Evolutionary conservation across 2,888 invertebrate genomes (phyloP).

Genomic region (Coleophora flavipennella): DNA sequence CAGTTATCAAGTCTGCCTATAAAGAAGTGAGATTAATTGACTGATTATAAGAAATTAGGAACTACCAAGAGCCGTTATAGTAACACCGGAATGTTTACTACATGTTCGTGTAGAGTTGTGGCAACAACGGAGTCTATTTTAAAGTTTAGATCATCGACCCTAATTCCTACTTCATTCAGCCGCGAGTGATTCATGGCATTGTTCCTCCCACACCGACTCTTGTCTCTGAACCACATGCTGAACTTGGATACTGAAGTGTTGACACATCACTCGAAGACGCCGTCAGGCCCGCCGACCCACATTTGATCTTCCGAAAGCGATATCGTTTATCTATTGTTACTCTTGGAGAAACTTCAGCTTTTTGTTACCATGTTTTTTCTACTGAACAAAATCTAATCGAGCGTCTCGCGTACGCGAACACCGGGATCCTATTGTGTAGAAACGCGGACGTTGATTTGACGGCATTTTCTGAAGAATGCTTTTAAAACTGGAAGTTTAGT

Average conservation of each 20-base stretch:
- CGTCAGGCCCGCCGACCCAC: conserved; percentile 23
- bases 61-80: background rate
- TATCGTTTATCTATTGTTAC: conserved; percentile 30
- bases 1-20: conserved; percentile 1
- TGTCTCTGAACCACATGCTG: conserved; percentile 29
- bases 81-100: conserved; percentile 6
- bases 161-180: conserved; percentile 45
- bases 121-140: conserved; percentile 45
- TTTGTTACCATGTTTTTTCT: conserved; percentile 15
- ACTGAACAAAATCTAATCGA: background rate
- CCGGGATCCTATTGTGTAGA: too few relatives aligned
- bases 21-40: conserved; percentile 6
- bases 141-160: conserved; percentile 49
- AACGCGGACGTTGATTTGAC: too few relatives aligned
- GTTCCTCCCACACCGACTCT: conserved; percentile 46
- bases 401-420: too few relatives aligned
- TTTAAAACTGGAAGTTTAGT: background rate
- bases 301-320: conserved; percentile 32
- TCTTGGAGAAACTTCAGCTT: conserved; percentile 16
- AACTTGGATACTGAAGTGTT: conserved; percentile 22
- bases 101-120: conserved; percentile 1
- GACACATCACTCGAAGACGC: conserved; percentile 6
- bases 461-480: background rate
- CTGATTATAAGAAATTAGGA: conserved; percentile 1
- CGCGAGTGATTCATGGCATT: conserved; percentile 52